A percentile compares a stretch with the other conserved stretches of the same genome.
These are phyloP conservation scores for Drosophila paracracens DNA, from an alignment of 2,888 invertebrate genomes.

Conservation along the genomic window DNA sequence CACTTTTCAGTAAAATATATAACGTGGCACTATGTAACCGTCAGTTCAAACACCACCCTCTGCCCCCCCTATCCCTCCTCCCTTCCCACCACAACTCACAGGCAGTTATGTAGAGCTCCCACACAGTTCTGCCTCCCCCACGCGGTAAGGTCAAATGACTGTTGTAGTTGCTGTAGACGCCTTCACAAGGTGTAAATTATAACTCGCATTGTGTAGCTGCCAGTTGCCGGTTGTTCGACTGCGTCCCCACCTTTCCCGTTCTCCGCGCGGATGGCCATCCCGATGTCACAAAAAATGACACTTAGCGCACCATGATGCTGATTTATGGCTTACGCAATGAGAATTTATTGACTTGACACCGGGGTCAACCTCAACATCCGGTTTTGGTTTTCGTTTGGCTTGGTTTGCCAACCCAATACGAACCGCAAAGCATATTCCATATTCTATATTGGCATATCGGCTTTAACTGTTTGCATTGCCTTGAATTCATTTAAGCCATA, in stretches of 20 bases:
- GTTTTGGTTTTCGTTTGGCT: constrained; percentile 5
- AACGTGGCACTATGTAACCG: constrained; percentile 61
- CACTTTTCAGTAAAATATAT: constrained; percentile 74
- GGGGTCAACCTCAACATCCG: constrained; percentile 66
- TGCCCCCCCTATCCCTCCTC: neutral
- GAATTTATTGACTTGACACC: constrained; percentile 79
- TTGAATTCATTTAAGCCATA: constrained; percentile 68
- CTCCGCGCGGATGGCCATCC: constrained; percentile 64
- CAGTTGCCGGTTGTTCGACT: constrained; percentile 43
- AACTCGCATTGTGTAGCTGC: constrained; percentile 76
- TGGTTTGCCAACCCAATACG: neutral
- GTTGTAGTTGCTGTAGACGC: constrained; percentile 65
- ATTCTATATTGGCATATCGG: constrained; percentile 27
- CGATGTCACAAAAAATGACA: constrained; percentile 78
- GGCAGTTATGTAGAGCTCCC: neutral
- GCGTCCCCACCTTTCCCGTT: neutral
- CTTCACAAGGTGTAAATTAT: constrained; percentile 75
- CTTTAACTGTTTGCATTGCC: constrained; percentile 57
- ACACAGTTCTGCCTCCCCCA: neutral
- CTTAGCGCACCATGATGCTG: constrained; percentile 80
- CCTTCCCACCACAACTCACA: neutral
- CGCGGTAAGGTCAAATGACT: constrained; percentile 74
- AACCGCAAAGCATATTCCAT: constrained; percentile 28
- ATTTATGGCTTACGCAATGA: constrained; percentile 80
- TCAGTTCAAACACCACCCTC: constrained; percentile 25